phyloP scores from a whole-genome alignment of 2,113 vertebrate genomes.

The Barbus barbus region DNA sequence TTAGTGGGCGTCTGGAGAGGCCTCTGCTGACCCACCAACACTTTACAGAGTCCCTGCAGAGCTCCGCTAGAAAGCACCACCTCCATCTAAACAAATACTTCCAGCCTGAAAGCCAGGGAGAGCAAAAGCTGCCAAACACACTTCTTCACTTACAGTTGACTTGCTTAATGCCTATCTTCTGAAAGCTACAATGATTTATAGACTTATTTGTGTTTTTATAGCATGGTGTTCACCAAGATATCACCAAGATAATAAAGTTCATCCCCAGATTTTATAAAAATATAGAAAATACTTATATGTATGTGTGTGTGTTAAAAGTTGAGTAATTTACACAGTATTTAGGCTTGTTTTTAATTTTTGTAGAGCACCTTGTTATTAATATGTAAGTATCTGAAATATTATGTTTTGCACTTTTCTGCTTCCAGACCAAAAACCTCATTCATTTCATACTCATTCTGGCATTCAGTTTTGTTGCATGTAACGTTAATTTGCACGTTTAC shows the following conservation, averaged over 20 bases:
- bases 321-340: too few species aligned
- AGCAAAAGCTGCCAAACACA: neutral
- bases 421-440: too few species aligned
- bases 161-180: conserved; percentile 13
- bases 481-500: neutral
- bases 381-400: too few species aligned
- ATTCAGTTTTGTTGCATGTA: neutral
- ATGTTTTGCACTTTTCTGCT: too few species aligned
- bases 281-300: too few species aligned
- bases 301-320: too few species aligned
- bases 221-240: too few species aligned
- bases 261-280: neutral
- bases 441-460: too few species aligned
- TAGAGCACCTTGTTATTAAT: too few species aligned
- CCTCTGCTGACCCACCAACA: conserved; percentile 46
- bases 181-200: neutral
- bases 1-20: conserved; percentile 43
- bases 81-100: conserved; percentile 40
- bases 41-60: conserved; percentile 46
- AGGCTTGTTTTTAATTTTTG: too few species aligned
- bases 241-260: too few species aligned
- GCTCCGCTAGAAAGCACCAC: conserved; percentile 32
- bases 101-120: conserved; percentile 20
- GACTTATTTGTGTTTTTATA: neutral
- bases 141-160: conserved; percentile 23